Evolutionary conservation across 2,113 vertebrate species (phyloP), one percentile per base, ranked within the genome.

Genomic region (Pan paniscus): DNA sequence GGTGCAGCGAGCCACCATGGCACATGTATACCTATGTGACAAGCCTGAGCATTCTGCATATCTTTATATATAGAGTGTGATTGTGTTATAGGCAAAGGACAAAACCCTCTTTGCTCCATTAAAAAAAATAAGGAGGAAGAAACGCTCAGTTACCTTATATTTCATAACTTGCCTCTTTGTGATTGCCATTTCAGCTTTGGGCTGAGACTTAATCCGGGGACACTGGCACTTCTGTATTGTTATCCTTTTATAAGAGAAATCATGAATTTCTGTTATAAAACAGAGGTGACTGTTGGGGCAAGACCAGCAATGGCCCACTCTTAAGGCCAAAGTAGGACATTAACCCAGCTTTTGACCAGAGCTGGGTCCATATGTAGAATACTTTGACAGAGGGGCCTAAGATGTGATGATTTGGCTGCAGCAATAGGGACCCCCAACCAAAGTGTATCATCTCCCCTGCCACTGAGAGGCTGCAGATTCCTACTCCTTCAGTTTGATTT

Each of bases 161-260:
- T 43, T 67, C 25, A 20, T 1, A 35, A 23, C 20, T 43, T 27
- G 25, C 52, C 64, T 81, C 79, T 80, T 55, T 35, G 8, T 81
- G 78, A 83, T 52, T 38, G 17, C n/a, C 27, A 8, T 38, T n/a
- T 40, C 38, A 57, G 70, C 23, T 30, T 64, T 25, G 81, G 18
- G 7, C 25, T 89, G 67, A 78, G 1, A 30, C 67, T 46, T 27
- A 27, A 38, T 35, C 61, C 46, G 23, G 38, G n/a, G 8, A 75
- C 27, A 17, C 43, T 20, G 64, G 20, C 14, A 79, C 18, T 20
- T 10, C n/a, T 40, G 30, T 38, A 55, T 79, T 83, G n/a, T 70
- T 94, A 55, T 68, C 1, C 30, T 80, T 87, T 82, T 57, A 6
- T 90, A n/a, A 83, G 40, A 93, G 25, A 90, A 86, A 64, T 8